Evolutionary conservation across 2,113 vertebrate species (phyloP).

Genomic region (Bolborhynchus lineola): DNA sequence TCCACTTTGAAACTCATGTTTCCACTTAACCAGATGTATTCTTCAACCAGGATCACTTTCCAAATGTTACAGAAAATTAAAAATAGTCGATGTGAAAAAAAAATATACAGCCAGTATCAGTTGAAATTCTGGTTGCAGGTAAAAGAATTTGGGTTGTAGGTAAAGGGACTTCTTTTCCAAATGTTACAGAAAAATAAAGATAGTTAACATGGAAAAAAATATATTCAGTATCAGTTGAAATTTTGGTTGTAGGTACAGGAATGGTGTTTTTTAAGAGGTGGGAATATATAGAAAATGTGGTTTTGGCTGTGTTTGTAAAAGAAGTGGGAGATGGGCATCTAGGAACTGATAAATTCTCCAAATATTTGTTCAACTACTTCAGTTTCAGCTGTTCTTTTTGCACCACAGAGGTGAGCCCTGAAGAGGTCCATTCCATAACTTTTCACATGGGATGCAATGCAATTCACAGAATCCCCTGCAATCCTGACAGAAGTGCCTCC

Average conservation of each 20-base stretch:
- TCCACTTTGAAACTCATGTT: background rate
- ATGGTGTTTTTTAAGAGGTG: background rate
- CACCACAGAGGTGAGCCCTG: background rate
- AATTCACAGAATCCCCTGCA: background rate
- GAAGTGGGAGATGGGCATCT: accelerated
- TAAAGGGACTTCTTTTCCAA: background rate
- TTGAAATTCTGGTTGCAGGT: background rate
- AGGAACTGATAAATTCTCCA: background rate
- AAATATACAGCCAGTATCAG: background rate
- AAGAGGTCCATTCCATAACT: background rate
- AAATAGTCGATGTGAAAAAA: background rate
- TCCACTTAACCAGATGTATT: background rate
- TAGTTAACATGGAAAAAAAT: background rate
- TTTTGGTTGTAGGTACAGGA: background rate
- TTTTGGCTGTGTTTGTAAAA: background rate
- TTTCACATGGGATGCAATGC: background rate
- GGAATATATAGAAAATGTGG: background rate
- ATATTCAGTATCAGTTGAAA: background rate
- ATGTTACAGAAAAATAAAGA: background rate
- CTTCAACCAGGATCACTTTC: background rate
- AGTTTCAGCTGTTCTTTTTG: background rate
- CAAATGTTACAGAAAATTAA: background rate
- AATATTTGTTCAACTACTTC: background rate
- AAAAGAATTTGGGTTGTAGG: too few species aligned
- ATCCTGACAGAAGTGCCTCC: accelerated